Evolutionary conservation across 2,113 vertebrate species (phyloP).

Genomic region (Ranitomeya variabilis): DNA sequence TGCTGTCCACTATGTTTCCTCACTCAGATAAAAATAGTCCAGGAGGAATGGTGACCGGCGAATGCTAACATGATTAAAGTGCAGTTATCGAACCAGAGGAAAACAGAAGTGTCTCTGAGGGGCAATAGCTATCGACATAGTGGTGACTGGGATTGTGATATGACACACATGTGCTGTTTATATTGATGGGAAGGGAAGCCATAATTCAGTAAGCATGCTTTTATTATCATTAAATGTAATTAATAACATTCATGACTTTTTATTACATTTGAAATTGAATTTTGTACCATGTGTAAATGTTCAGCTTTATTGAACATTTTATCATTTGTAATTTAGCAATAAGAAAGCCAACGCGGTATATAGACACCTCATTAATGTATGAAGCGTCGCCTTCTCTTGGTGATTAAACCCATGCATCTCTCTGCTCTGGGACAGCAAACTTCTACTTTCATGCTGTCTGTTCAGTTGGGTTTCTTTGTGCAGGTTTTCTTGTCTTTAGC

Average conservation of each 20-base stretch:
- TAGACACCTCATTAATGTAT: constrained; percentile 9
- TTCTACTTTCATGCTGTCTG: not conserved
- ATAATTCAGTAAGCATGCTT: constrained; percentile 32
- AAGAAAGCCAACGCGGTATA: constrained; percentile 12
- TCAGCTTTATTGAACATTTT: constrained; percentile 45
- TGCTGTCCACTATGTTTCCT: not conserved
- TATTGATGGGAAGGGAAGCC: constrained; percentile 27
- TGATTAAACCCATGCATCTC: constrained; percentile 40
- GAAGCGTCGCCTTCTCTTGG: not conserved
- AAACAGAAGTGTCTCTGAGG: constrained; percentile 34
- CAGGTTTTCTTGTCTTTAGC: not conserved
- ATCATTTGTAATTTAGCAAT: constrained; percentile 45
- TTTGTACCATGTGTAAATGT: constrained; percentile 29
- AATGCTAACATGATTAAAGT: constrained; percentile 35
- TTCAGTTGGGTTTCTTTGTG: not conserved
- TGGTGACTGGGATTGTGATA: constrained; percentile 20
- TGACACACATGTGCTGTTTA: constrained; percentile 34
- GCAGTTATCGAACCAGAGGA: constrained; percentile 24
- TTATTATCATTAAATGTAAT: constrained; percentile 51
- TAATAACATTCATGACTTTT: constrained; percentile 45
- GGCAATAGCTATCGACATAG: constrained; percentile 27
- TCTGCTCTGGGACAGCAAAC: not conserved
- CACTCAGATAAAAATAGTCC: constrained; percentile 23
- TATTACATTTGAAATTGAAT: constrained; percentile 50
- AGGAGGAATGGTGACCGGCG: constrained; percentile 12